Evolutionary conservation across 2,797 vertebrate species (phyloP).

Genomic region (Lithobates sylvaticus): DNA sequence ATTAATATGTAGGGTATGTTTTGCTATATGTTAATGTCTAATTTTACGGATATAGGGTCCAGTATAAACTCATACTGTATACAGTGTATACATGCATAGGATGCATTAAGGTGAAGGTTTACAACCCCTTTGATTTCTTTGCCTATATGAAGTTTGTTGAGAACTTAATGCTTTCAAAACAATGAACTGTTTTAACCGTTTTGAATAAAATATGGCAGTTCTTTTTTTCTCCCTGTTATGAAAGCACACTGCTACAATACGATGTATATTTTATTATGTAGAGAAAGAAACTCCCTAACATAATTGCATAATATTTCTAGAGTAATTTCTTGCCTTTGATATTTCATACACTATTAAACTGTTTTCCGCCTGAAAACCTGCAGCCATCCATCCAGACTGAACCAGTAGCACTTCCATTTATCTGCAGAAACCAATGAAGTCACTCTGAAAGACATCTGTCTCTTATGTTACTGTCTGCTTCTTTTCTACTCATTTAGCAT

Average conservation of each 20-base stretch:
- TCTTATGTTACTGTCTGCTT: background rate
- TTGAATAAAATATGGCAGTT: constrained; percentile 32
- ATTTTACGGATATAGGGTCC: no score
- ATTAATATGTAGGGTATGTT: no score
- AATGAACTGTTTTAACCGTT: background rate
- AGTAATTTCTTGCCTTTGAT: constrained; percentile 52
- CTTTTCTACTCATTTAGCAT: constrained; percentile 24
- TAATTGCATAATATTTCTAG: constrained; percentile 40
- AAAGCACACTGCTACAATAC: constrained; percentile 35
- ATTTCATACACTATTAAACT: constrained; percentile 38
- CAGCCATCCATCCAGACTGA: constrained; percentile 20
- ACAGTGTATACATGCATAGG: no score
- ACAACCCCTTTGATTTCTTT: no score
- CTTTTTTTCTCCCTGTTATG: constrained; percentile 55
- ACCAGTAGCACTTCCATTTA: constrained; percentile 37
- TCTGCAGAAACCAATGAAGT: constrained; percentile 46
- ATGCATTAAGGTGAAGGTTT: no score
- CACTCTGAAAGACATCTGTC: constrained; percentile 28
- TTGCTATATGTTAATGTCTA: no score
- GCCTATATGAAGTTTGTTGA: no score
- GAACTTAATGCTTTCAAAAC: constrained; percentile 39
- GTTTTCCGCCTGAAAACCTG: constrained; percentile 25
- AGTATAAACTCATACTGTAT: no score
- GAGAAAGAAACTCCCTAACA: constrained; percentile 20
- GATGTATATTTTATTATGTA: constrained; percentile 26